Base-by-base conservation (phyloP, 2,888 invertebrate species). In the Cacoxenus indagator region DNA sequence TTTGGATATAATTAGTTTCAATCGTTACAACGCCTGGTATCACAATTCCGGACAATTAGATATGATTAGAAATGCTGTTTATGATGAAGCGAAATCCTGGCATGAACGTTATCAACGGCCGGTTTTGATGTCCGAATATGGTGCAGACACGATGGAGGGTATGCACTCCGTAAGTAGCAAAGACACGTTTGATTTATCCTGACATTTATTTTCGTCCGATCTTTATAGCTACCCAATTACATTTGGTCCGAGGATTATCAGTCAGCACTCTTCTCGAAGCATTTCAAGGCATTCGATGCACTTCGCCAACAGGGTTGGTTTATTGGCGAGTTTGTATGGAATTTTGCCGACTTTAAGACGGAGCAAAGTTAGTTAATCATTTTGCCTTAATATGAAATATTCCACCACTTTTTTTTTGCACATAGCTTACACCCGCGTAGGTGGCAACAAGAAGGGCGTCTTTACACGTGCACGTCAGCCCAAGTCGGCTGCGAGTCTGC, bases 201-300 rank as follows among this genome's bases (percentile, higher is more conserved):
- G 9, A 17, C 22, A 22, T 6, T 1, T 19, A 27, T 4, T 29
- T 2, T 29, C 11, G 37, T 26, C n/a, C n/a, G 9, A 57, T 24
- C 17, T 14, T 17, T 46, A 11, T 85, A 95, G 95, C 84, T 91
- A 66, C 95, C 95, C 0, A 91, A 91, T 29, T 95, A 92, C 85
- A 92, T 97, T 31, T 99, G 98, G 94, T 96, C 97, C 0, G 99
- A 99, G 88, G 98, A 99, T 84, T 99, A 95, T 87, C 99, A 99
- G 89, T 91, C 92, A 0, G 92, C 93, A 43, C 86, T 97, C 66
- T 90, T 98, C 85, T 91, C 93, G 0, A 92, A 93, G 83, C 96
- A 98, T 85, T 98, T 99, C 85, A 91, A 93, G 85, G 97, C 96
- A 0, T 98, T 99, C 85, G 99, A 99, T 87, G 88, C 89, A 46